phyloP scores from a whole-genome alignment of 2,888 invertebrate genomes.

The Gasteruption jaculator region DNA sequence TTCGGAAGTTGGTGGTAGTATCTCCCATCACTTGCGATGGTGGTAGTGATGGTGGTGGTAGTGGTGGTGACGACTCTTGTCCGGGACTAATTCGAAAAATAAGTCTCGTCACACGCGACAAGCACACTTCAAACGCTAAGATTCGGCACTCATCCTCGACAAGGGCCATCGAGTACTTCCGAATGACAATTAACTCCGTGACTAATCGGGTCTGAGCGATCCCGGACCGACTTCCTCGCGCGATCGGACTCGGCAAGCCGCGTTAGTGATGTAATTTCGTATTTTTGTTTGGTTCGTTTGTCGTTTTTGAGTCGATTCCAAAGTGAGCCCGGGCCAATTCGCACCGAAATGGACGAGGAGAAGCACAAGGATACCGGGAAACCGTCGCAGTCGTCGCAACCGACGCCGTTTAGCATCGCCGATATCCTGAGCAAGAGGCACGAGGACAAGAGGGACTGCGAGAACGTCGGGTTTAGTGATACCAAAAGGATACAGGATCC shows the following conservation, averaged over 20 bases:
- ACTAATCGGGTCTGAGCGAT: too few relatives aligned
- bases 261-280: too few relatives aligned
- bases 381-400: slow-evolving; percentile 39
- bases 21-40: too few relatives aligned
- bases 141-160: too few relatives aligned
- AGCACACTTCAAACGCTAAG: slow-evolving; percentile 50
- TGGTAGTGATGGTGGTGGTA: too few relatives aligned
- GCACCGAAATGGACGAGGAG: slow-evolving; percentile 34
- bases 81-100: slow-evolving; percentile 44
- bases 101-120: slow-evolving; percentile 41
- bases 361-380: slow-evolving; percentile 32
- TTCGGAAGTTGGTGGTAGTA: too few relatives aligned
- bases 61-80: too few relatives aligned
- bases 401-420: slow-evolving; percentile 48
- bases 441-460: too few relatives aligned
- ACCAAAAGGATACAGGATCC: slow-evolving; percentile 18
- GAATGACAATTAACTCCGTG: slow-evolving; percentile 29
- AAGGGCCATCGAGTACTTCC: slow-evolving; percentile 23
- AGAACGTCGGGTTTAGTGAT: too few relatives aligned
- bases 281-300: too few relatives aligned
- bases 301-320: neutral
- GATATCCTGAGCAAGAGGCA: slow-evolving; percentile 46
- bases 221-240: slow-evolving; percentile 16
- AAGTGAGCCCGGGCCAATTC: neutral
- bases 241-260: slow-evolving; percentile 5